A percentile compares a stretch with the other conserved stretches of the same genome.
These are phyloP conservation scores for Clamator glandarius DNA, from an alignment of 2,797 vertebrate genomes.

Conservation along the genomic window DNA sequence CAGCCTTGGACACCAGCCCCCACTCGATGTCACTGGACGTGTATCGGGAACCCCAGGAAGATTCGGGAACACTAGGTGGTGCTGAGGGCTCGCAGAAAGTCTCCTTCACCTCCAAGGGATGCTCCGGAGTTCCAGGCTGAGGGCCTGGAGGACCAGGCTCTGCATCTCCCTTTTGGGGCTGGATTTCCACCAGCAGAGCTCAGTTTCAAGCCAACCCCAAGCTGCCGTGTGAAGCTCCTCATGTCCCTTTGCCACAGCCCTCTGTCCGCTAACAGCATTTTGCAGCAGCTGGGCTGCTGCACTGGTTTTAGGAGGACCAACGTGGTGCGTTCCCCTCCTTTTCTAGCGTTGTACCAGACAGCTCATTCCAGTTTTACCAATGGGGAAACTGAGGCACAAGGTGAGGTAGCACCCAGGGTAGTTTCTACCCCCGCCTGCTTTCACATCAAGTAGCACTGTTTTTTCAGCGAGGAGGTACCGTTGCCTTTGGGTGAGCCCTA, in stretches of 20 bases:
- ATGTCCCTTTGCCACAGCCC: neutral
- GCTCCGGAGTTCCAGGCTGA: neutral
- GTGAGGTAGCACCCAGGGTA: rapidly evolving
- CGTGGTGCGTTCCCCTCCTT: neutral
- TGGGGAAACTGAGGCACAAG: neutral
- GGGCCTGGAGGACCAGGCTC: rapidly evolving
- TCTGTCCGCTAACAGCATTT: neutral
- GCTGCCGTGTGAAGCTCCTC: rapidly evolving
- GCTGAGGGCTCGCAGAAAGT: constrained; percentile 27
- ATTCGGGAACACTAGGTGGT: constrained; percentile 55
- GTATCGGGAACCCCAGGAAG: neutral
- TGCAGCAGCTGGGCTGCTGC: neutral
- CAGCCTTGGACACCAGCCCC: rapidly evolving
- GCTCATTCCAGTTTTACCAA: rapidly evolving
- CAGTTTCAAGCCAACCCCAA: neutral
- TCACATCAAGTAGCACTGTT: neutral
- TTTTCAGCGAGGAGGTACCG: neutral
- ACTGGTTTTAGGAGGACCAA: neutral
- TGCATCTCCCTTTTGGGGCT: neutral
- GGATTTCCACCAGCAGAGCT: neutral
- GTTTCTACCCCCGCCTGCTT: neutral
- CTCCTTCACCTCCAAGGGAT: rapidly evolving
- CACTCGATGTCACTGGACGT: rapidly evolving
- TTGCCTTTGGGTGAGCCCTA: neutral
- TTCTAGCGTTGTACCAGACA: rapidly evolving